phyloP scores from a whole-genome alignment of 2,797 vertebrate species.

The Catharus ustulatus region DNA sequence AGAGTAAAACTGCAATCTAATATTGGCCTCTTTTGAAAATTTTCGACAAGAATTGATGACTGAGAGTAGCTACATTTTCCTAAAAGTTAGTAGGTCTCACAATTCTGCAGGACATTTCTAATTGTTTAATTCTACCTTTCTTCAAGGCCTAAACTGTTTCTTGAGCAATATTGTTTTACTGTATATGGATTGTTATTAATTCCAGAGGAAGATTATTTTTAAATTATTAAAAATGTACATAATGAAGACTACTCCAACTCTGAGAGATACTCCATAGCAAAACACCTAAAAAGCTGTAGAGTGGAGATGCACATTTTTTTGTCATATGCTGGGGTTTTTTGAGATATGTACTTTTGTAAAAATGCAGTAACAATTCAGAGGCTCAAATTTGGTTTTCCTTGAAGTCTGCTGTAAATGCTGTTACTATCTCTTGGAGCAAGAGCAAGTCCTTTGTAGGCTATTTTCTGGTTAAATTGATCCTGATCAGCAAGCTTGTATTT shows the following conservation, averaged over 20 bases:
- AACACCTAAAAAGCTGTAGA: neutral
- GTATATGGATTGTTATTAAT: neutral
- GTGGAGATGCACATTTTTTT: neutral
- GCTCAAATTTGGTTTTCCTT: neutral
- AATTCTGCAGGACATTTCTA: neutral
- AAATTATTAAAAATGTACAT: neutral
- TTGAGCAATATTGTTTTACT: neutral
- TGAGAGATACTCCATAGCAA: neutral
- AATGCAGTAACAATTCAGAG: neutral
- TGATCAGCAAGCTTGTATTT: constrained; percentile 12
- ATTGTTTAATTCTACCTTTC: neutral
- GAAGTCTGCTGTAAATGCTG: neutral
- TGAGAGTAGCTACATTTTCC: neutral
- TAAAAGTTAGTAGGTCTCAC: neutral
- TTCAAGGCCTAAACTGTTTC: neutral
- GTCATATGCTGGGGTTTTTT: neutral
- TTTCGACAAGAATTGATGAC: neutral
- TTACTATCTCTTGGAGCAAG: neutral
- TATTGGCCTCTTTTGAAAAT: neutral
- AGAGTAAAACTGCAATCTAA: neutral
- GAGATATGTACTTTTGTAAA: neutral
- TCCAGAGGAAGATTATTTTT: neutral
- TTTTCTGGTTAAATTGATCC: neutral
- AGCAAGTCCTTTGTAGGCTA: neutral
- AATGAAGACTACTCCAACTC: neutral